Evolutionary conservation across 2,113 vertebrate genomes (phyloP), one percentile per base, ranked within the genome.

Genomic region (Silurus meridionalis): DNA sequence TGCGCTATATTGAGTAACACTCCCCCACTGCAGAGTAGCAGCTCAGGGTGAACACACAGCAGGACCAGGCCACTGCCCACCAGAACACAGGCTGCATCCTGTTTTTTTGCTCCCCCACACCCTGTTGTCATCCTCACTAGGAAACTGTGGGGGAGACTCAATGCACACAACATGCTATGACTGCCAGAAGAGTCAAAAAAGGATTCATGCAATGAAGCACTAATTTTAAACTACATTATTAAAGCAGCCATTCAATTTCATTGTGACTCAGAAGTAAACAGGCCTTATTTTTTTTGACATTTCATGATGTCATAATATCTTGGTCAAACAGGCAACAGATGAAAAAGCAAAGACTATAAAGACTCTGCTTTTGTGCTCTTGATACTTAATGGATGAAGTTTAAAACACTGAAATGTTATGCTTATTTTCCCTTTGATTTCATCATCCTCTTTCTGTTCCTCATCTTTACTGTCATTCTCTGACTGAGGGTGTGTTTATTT

Each of bases 21-120:
- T 60, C 52, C 23, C 21, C 50, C 84, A 13, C 50, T 60, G 77
- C 37, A 28, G 74, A 72, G 69, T 63, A 63, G 21, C 80, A 79
- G 21, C 61, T 82, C 69, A 87, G 58, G 78, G 46, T 74, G 66
- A 69, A 85, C 67, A 66, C 79, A 21, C 61, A 77, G 80, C 55
- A 53, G 71, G 87, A 85, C 80, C 75, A 80, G 77, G 84, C 83
- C 87, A 89, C 91, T 90, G 91, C 91, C 90, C 88, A 88, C 91
- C 88, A 86, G 90, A 91, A 87, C 90, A 90, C 90, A 93, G 90
- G 93, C 91, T 89, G 90, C 91, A 93, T 95, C 94, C 94, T 95
- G 94, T 95, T 95, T 93, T 95, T 93, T 92, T 91, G 91, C 91
- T 93, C 91, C 91, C 93, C 93, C 94, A 93, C 93, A 90, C 91